Conservation (phyloP, 2,888 invertebrate genomes). For the Caenorhabditis auriculariae region DNA sequence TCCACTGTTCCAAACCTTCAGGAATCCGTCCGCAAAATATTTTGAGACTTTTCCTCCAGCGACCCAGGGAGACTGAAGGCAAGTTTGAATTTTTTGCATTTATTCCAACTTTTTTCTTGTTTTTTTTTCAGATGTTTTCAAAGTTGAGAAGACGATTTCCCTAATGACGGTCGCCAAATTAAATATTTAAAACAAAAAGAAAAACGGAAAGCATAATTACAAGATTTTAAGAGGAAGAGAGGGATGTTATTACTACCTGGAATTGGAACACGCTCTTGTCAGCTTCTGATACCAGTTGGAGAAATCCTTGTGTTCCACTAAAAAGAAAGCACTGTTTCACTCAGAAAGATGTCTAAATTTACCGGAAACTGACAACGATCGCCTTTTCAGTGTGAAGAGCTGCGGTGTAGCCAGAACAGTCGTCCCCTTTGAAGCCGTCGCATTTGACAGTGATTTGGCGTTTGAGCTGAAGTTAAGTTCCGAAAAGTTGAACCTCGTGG, state of each 20-base stretch:
- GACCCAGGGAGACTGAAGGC: slow-evolving; percentile 26
- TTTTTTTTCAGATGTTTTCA: too few relatives aligned
- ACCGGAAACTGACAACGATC: slow-evolving; percentile 52
- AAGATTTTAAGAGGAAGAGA: too few relatives aligned
- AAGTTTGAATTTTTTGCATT: neutral
- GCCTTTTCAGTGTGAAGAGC: slow-evolving; percentile 34
- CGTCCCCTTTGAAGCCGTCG: slow-evolving; percentile 20
- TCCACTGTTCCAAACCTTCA: slow-evolving; percentile 41
- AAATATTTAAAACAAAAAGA: too few relatives aligned
- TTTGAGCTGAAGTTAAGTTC: slow-evolving; percentile 8
- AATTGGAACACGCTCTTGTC: slow-evolving; percentile 42
- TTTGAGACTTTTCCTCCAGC: slow-evolving; percentile 48
- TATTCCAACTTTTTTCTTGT: too few relatives aligned
- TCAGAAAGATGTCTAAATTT: neutral
- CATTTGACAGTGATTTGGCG: slow-evolving; percentile 27
- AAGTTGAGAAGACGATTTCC: too few relatives aligned
- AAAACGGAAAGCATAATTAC: too few relatives aligned
- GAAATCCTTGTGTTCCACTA: slow-evolving; percentile 47
- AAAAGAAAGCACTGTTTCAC: too few relatives aligned
- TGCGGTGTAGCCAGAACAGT: slow-evolving; percentile 50
- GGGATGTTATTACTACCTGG: too few relatives aligned
- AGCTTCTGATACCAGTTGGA: slow-evolving; percentile 46
- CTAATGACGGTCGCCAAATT: too few relatives aligned
- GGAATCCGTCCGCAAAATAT: slow-evolving; percentile 47
- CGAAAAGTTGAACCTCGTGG: neutral